Evolutionary conservation across 2,888 invertebrate species (phyloP), one percentile per base, ranked within the genome.

Genomic region (Venusia cambrica): DNA sequence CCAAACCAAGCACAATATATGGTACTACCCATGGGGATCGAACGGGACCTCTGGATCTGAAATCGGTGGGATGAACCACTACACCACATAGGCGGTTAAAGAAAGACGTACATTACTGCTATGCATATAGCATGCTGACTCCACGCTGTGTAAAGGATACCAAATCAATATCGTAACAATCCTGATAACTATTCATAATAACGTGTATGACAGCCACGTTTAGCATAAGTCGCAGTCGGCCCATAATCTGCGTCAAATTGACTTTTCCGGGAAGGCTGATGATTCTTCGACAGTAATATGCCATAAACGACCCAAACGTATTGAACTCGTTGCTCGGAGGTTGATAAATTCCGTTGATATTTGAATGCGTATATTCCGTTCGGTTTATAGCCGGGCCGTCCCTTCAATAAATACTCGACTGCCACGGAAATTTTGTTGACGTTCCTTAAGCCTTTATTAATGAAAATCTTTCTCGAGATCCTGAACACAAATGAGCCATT

Each of bases 291-390:
- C 76, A 67, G 77, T 81, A 77, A 81, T 81, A 79, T 64, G 71
- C 78, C 69, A 80, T 83, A 81, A 81, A 80, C 76, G 80, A 77
- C 76, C 79, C 78, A 58, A 78, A 70, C 79, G 72, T 83, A 81
- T 81, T 77, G 81, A 71, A 65, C 70, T 72, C 74, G 61, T 69
- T 70, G 69, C 73, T 72, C 63, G 66, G 58, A 73, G 73, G 73
- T 80, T 80, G 78, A 83, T 81, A 79, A 80, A 81, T 80, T 78
- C 79, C 73, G 58, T 73, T 71, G 77, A 84, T 84, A 84, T 81
- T 83, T 81, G 84, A 81, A 84, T 81, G 74, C 69, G 77, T 78
- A 75, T 77, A 75, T 73, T 79, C 69, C 70, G 68, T 68, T 72
- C 64, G 64, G 68, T 67, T 72, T 72, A 75, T 70, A 57, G 53